Percentiles rank a stretch among this genome's conserved stretches.
Evolutionary conservation across 1,140 invertebrate genomes (phyloP).

Genomic region (Calycopis cecrops): DNA sequence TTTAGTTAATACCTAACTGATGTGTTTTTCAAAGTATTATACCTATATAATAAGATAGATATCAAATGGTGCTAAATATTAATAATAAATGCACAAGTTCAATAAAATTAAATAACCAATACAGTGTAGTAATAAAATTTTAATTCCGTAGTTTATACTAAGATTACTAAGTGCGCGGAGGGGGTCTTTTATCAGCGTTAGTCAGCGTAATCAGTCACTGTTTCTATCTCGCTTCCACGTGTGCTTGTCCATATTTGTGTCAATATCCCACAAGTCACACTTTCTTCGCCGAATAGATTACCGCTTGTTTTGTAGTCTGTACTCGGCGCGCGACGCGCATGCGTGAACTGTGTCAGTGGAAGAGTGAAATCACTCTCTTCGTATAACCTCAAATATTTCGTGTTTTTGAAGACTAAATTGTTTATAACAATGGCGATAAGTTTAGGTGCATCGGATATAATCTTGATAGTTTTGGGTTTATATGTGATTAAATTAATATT

Average conservation of each 20-base stretch:
- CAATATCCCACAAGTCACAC: neutral
- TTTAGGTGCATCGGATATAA: slow-evolving; percentile 35
- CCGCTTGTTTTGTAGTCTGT: neutral
- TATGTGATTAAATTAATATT: slow-evolving; percentile 36
- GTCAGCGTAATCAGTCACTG: neutral
- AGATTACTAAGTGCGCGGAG: neutral
- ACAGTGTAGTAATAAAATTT: no score
- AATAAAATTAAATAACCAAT: no score
- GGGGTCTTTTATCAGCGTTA: slow-evolving; percentile 1
- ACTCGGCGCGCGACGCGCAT: slow-evolving; percentile 28
- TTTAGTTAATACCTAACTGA: no score
- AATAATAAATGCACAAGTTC: no score
- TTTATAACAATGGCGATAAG: slow-evolving; percentile 35
- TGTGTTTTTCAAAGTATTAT: no score
- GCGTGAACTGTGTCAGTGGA: slow-evolving; percentile 34
- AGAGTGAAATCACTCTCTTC: slow-evolving; percentile 27
- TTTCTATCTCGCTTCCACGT: neutral
- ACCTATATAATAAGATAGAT: no score
- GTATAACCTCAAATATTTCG: slow-evolving; percentile 28
- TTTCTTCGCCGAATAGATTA: slow-evolving; percentile 8
- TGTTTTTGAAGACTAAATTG: neutral
- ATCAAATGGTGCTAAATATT: no score
- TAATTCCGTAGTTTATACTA: neutral
- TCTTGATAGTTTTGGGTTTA: slow-evolving; percentile 27
- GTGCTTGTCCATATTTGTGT: neutral